phyloP scores from a whole-genome alignment of 92 coral and sea anemone genomes.

The Chrysogorgia sp. region DNA sequence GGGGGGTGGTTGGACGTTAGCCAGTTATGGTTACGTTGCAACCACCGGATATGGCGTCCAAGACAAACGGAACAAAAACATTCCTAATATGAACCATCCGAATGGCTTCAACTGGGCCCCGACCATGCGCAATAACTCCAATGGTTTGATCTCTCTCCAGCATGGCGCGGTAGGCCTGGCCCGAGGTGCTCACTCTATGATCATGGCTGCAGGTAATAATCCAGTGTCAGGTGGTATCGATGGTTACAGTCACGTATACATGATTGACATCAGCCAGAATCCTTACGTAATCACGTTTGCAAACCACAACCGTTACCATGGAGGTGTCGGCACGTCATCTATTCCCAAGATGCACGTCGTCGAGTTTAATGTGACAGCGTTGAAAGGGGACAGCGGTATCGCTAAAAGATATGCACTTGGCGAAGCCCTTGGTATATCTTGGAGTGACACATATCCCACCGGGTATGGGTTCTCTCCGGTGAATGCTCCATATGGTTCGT shows the following conservation, averaged over 20 bases:
- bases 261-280: slow-evolving; percentile 71
- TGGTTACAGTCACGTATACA: slow-evolving; percentile 69
- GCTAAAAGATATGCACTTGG: slow-evolving; percentile 71
- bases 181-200: slow-evolving; percentile 76
- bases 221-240: slow-evolving; percentile 82
- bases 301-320: slow-evolving; percentile 82
- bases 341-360: slow-evolving; percentile 85
- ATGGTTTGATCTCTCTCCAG: slow-evolving; percentile 72
- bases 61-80: slow-evolving; percentile 58
- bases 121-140: slow-evolving; percentile 57
- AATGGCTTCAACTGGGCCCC: slow-evolving; percentile 93
- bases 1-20: slow-evolving; percentile 62
- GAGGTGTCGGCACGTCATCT: slow-evolving; percentile 67
- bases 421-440: slow-evolving; percentile 76
- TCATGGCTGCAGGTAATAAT: slow-evolving; percentile 96
- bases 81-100: slow-evolving; percentile 96
- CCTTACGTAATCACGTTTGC: slow-evolving; percentile 75
- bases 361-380: slow-evolving; percentile 75
- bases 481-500: slow-evolving; percentile 45
- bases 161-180: slow-evolving; percentile 87
- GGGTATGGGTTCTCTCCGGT: slow-evolving; percentile 83
- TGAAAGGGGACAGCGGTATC: slow-evolving; percentile 88
- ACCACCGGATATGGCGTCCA: not conserved
- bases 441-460: slow-evolving; percentile 80
- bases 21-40: slow-evolving; percentile 55